Evolutionary conservation across 1,140 invertebrate species (phyloP).

Genomic region (Tetramorium alpestre): DNA sequence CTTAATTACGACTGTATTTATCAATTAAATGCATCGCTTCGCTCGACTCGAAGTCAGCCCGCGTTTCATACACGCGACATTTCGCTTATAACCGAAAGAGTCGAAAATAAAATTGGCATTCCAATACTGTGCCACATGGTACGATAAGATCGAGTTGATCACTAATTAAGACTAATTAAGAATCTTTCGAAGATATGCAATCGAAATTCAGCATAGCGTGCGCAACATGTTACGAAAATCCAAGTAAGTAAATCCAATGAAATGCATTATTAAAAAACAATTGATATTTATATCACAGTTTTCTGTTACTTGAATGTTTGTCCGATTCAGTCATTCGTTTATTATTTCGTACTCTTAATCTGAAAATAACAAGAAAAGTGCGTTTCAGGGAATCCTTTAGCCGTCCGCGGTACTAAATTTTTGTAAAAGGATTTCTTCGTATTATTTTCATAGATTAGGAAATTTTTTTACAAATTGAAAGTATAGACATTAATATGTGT

Average conservation of each 20-base stretch:
- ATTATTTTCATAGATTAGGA: too few species aligned
- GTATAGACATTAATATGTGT: too few species aligned
- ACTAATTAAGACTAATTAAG: neutral
- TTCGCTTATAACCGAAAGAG: neutral
- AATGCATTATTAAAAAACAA: neutral
- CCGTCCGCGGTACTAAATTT: too few species aligned
- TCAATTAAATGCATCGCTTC: neutral
- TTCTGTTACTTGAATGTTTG: too few species aligned
- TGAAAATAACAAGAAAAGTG: neutral
- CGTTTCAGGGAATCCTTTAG: neutral
- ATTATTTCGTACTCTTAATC: neutral
- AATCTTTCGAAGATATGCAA: neutral
- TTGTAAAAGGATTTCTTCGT: too few species aligned
- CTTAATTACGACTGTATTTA: neutral
- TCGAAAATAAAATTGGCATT: neutral
- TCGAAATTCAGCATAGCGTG: neutral
- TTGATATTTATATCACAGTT: neutral
- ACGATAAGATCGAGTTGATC: neutral
- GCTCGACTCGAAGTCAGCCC: neutral
- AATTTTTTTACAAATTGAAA: too few species aligned
- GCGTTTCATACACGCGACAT: neutral
- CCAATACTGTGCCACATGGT: neutral
- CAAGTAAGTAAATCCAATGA: neutral
- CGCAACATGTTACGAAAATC: neutral
- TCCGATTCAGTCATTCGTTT: neutral